phyloP scores from a whole-genome alignment of 2,113 vertebrate genomes.

The Rhombomys opimus region DNA sequence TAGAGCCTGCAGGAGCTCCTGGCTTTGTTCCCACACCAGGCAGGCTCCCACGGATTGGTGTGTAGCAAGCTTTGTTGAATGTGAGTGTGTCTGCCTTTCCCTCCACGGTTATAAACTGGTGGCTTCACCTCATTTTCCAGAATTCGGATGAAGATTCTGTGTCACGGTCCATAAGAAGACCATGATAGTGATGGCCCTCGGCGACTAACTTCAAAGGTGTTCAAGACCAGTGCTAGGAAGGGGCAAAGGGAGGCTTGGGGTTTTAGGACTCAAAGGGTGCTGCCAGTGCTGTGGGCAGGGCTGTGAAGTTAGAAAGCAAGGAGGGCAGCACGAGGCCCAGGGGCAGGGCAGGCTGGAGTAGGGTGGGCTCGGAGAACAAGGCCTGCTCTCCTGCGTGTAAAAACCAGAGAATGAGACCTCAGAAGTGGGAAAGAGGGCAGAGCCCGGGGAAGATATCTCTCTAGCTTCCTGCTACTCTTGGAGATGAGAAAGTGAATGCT shows the following conservation, averaged over 20 bases:
- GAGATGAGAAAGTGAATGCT: neutral
- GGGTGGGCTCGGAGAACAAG: neutral
- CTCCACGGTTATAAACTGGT: neutral
- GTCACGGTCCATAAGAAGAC: neutral
- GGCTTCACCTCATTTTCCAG: neutral
- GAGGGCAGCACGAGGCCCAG: neutral
- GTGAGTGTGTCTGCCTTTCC: neutral
- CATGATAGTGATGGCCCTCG: neutral
- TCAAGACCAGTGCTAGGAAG: neutral
- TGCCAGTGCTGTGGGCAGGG: too few relatives aligned
- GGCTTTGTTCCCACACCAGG: slow-evolving; percentile 31
- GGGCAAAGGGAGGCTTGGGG: neutral
- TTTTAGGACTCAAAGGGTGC: neutral
- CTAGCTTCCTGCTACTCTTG: neutral
- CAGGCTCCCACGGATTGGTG: neutral
- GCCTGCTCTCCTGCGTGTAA: neutral
- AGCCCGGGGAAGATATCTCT: neutral
- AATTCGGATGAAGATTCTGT: neutral
- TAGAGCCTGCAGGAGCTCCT: neutral
- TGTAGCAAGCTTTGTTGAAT: neutral
- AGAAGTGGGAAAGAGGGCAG: neutral
- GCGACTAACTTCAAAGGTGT: neutral
- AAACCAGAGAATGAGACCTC: neutral
- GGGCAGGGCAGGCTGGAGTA: neutral
- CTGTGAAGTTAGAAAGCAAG: neutral